Evolutionary conservation across 2,113 vertebrate species (phyloP).

Genomic region (Ammodramus savannarum): DNA sequence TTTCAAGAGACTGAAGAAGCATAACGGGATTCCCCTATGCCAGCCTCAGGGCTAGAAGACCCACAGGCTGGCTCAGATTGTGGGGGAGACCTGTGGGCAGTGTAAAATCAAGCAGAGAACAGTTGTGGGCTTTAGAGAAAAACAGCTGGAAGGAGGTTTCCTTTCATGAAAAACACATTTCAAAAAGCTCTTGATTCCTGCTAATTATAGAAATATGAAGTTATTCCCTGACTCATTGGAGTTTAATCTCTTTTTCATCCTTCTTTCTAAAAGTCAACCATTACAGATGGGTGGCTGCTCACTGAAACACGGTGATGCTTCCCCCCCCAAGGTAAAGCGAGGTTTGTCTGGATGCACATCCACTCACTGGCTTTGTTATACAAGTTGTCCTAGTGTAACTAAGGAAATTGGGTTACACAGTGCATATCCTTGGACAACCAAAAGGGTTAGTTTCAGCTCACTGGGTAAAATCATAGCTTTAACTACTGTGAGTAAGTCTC

Average conservation of each 20-base stretch:
- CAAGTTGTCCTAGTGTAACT: neutral
- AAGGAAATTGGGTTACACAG: neutral
- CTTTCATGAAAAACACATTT: neutral
- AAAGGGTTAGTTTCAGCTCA: neutral
- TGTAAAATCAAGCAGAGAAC: neutral
- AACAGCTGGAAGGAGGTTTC: neutral
- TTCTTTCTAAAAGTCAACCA: neutral
- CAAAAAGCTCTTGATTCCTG: neutral
- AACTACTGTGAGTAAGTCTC: neutral
- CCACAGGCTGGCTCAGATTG: neutral
- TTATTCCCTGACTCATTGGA: neutral
- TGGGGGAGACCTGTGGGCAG: neutral
- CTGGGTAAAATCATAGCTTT: neutral
- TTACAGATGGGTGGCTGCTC: neutral
- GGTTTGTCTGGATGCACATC: neutral
- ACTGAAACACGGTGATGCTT: neutral
- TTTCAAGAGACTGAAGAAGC: neutral
- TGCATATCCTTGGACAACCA: neutral
- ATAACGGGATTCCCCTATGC: fast-evolving
- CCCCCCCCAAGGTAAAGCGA: neutral
- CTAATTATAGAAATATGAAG: neutral
- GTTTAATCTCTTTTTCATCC: neutral
- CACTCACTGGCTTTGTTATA: neutral
- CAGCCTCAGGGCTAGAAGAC: neutral
- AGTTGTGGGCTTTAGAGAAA: neutral